A percentile compares a stretch with the other conserved stretches of the same genome.
Evolutionary conservation across 2,888 invertebrate genomes (phyloP).

Genomic region (Sesamia inferens): DNA sequence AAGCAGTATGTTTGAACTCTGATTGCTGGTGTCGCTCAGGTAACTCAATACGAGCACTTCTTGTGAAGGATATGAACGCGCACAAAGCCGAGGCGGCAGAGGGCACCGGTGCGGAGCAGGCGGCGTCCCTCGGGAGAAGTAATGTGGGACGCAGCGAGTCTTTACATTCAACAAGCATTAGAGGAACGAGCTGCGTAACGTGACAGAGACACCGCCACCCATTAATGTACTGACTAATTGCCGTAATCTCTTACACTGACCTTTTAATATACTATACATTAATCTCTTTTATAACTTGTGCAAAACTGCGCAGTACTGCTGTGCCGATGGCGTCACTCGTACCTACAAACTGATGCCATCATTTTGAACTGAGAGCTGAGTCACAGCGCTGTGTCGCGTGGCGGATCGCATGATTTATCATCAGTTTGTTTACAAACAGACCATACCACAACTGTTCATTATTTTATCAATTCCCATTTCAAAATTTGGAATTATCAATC

Average conservation of each 20-base stretch:
- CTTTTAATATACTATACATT: slow-evolving; percentile 58
- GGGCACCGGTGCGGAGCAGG: slow-evolving; percentile 33
- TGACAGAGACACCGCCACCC: slow-evolving; percentile 68
- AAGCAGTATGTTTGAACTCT: slow-evolving; percentile 21
- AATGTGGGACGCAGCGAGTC: slow-evolving; percentile 79
- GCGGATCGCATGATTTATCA: slow-evolving; percentile 63
- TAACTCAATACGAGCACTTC: slow-evolving; percentile 28
- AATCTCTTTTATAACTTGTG: slow-evolving; percentile 51
- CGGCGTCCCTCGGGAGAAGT: slow-evolving; percentile 74
- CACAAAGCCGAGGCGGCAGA: slow-evolving; percentile 12
- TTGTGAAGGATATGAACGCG: slow-evolving; percentile 34
- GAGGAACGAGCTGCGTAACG: slow-evolving; percentile 70
- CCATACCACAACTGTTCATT: slow-evolving; percentile 35
- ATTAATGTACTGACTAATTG: slow-evolving; percentile 69
- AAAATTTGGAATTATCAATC: slow-evolving; percentile 27
- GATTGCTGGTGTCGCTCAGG: slow-evolving; percentile 8
- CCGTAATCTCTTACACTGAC: slow-evolving; percentile 60
- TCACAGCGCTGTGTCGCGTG: slow-evolving; percentile 69
- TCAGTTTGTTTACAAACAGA: slow-evolving; percentile 81
- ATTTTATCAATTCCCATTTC: slow-evolving; percentile 40
- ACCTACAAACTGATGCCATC: slow-evolving; percentile 76
- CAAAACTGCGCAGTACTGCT: slow-evolving; percentile 68
- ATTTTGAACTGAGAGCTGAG: slow-evolving; percentile 75
- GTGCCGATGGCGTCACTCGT: slow-evolving; percentile 65
- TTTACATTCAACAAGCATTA: slow-evolving; percentile 84